Conservation (phyloP, 2,113 vertebrate genomes). For the Misgurnus anguillicaudatus region DNA sequence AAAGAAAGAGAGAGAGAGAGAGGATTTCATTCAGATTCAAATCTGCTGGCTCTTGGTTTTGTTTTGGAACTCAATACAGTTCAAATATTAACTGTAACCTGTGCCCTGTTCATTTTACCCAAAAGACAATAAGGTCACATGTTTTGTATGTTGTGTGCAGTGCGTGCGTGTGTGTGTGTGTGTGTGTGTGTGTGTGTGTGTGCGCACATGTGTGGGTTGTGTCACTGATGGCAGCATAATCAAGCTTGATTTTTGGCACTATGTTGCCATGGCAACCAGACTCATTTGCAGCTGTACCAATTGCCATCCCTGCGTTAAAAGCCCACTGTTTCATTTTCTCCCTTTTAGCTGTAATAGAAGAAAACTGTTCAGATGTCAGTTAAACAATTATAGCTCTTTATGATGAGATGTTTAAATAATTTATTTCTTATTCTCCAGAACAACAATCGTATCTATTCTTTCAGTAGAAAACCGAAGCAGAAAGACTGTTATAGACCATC, state of each 20-base stretch:
- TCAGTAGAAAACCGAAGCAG: background rate
- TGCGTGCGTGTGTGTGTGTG: background rate
- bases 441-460: constrained; percentile 14
- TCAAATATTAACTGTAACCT: no score
- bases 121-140: no score
- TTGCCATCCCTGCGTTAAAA: constrained; percentile 32
- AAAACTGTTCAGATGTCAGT: constrained; percentile 39
- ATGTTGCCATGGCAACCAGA: constrained; percentile 55
- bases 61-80: no score
- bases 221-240: constrained; percentile 34
- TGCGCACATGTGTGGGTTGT: background rate
- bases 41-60: no score
- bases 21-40: no score
- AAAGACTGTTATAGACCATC: background rate
- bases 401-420: constrained; percentile 24
- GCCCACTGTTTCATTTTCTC: constrained; percentile 18
- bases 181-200: background rate
- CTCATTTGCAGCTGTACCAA: constrained; percentile 47
- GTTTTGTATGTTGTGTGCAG: no score
- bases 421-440: constrained; percentile 36
- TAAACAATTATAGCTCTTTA: constrained; percentile 46
- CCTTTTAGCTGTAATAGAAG: constrained; percentile 35
- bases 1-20: no score
- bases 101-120: no score
- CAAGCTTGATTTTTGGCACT: constrained; percentile 38